phyloP scores from a whole-genome alignment of 1,140 invertebrate genomes.

The Armadillidium nasatum region DNA sequence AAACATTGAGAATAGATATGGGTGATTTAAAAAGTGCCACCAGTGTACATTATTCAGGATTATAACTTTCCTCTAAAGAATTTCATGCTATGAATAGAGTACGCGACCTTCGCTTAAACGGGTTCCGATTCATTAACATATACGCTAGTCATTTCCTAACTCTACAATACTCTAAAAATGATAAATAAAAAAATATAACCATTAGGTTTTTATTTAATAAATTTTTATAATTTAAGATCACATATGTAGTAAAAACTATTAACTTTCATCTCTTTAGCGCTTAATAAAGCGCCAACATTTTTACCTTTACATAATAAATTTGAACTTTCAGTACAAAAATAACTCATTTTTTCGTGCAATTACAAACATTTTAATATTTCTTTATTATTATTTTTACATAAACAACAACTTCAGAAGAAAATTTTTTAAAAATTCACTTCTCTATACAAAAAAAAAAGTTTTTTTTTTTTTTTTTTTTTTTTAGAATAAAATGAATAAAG shows the following conservation, averaged over 20 bases:
- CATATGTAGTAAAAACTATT: background rate
- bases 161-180: background rate
- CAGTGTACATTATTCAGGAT: no score
- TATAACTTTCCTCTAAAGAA: no score
- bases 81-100: no score
- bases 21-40: no score
- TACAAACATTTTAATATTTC: background rate
- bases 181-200: background rate
- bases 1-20: no score
- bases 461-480: background rate
- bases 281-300: background rate
- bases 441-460: background rate
- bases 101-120: no score
- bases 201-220: background rate
- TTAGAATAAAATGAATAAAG: background rate
- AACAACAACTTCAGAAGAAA: background rate
- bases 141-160: no score
- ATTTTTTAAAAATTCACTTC: no score
- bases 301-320: background rate
- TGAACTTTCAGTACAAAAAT: slow-evolving; percentile 9
- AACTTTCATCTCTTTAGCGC: background rate
- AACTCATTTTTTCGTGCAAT: background rate
- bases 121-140: no score
- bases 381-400: background rate
- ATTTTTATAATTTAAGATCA: slow-evolving; percentile 6